These are phyloP conservation scores for Drosophila lowei DNA, from an alignment of 1,140 invertebrate genomes.

Conservation along the genomic window DNA sequence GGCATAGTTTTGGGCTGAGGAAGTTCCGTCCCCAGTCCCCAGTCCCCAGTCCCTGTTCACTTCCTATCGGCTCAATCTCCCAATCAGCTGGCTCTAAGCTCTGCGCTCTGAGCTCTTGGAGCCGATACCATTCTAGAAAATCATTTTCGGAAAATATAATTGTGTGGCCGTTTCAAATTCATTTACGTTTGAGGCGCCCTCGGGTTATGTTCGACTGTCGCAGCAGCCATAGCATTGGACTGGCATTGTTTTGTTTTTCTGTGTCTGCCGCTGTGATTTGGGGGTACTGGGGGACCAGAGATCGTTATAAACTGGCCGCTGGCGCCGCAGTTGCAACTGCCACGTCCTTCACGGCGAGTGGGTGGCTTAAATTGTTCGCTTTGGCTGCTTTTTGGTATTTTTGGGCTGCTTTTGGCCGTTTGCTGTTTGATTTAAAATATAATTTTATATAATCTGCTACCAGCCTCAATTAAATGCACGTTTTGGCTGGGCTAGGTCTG, in stretches of 20 bases:
- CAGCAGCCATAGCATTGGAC: slow-evolving; percentile 23
- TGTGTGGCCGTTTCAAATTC: slow-evolving; percentile 76
- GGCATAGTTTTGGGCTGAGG: slow-evolving; percentile 30
- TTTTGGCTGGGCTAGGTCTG: slow-evolving; percentile 53
- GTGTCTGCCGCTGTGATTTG: slow-evolving; percentile 29
- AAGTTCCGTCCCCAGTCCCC: slow-evolving; percentile 34
- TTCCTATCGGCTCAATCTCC: slow-evolving; percentile 33
- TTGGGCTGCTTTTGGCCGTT: slow-evolving; percentile 40
- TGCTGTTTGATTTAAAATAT: slow-evolving; percentile 80
- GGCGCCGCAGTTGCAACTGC: slow-evolving; percentile 73
- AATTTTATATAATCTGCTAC: slow-evolving; percentile 78
- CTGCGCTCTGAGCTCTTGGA: background rate
- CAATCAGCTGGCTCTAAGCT: slow-evolving; percentile 16
- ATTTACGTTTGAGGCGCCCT: slow-evolving; percentile 68
- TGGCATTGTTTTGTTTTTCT: slow-evolving; percentile 64
- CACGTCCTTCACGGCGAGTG: slow-evolving; percentile 74
- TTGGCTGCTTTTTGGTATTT: slow-evolving; percentile 25
- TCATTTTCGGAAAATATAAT: slow-evolving; percentile 58
- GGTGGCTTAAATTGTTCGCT: slow-evolving; percentile 61
- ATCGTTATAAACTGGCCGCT: slow-evolving; percentile 74
- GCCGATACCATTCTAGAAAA: slow-evolving; percentile 39
- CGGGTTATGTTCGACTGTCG: slow-evolving; percentile 68
- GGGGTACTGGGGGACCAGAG: slow-evolving; percentile 52
- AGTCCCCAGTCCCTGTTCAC: background rate
- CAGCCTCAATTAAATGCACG: slow-evolving; percentile 79